These are phyloP conservation scores for Nothocercus julius DNA, from an alignment of 2,113 vertebrate species.

Conservation along the genomic window DNA sequence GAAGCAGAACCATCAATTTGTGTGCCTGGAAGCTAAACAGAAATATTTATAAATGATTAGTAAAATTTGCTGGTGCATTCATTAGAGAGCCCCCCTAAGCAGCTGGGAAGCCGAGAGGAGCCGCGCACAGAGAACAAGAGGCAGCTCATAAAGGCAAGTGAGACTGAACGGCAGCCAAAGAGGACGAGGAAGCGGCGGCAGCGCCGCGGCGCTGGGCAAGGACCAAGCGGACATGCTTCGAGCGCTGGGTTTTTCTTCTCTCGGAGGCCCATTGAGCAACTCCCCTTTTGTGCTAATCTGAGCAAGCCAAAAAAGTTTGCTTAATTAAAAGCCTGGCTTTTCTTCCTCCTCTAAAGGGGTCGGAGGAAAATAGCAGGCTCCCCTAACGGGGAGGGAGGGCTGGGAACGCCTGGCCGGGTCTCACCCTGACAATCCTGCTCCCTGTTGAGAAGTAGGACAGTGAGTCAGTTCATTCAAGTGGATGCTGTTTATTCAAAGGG, in stretches of 20 bases:
- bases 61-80: constrained; percentile 66
- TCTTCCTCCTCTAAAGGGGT: constrained; percentile 40
- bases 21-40: constrained; percentile 33
- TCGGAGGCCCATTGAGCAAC: constrained; percentile 44
- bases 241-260: neutral
- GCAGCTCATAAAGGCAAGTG: constrained; percentile 70
- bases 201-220: constrained; percentile 32
- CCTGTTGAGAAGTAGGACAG: constrained; percentile 61
- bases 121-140: constrained; percentile 68
- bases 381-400: constrained; percentile 62
- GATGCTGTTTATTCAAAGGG: constrained; percentile 63
- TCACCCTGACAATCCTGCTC: constrained; percentile 51
- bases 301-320: constrained; percentile 66
- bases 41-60: constrained; percentile 69
- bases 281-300: constrained; percentile 65
- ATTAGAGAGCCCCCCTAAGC: constrained; percentile 40
- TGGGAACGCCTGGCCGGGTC: constrained; percentile 54
- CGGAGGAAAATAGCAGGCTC: constrained; percentile 24
- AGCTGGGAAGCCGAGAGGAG: constrained; percentile 62
- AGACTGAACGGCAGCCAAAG: constrained; percentile 79
- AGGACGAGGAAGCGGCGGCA: constrained; percentile 58
- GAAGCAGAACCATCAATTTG: constrained; percentile 13
- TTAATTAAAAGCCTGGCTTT: constrained; percentile 74
- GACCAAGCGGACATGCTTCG: constrained; percentile 47
- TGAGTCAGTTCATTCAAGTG: constrained; percentile 68